Percentiles rank a stretch among this genome's conserved stretches.
Conservation (phyloP, 2,888 invertebrate species). For the Amblyteles armatorius region DNA sequence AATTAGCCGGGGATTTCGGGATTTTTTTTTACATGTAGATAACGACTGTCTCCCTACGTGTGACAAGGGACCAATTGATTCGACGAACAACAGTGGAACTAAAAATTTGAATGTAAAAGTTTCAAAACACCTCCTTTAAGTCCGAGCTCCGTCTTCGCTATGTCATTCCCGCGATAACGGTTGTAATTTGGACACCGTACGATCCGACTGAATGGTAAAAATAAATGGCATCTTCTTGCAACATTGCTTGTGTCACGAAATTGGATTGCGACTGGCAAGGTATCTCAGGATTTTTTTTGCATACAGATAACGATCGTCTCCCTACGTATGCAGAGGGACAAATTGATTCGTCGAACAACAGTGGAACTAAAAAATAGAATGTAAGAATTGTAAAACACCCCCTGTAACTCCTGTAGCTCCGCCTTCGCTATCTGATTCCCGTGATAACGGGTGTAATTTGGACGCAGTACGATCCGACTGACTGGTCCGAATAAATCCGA, state of each 20-base stretch:
- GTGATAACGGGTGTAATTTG: conserved; percentile 14
- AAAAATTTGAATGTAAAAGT: background rate
- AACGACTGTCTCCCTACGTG: too few relatives aligned
- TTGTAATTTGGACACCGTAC: conserved; percentile 1
- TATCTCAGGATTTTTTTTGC: too few relatives aligned
- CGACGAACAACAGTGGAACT: background rate
- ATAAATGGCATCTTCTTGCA: too few relatives aligned
- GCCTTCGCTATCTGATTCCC: background rate
- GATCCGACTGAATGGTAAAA: background rate
- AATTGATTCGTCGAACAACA: too few relatives aligned
- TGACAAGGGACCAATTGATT: too few relatives aligned
- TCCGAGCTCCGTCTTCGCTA: background rate
- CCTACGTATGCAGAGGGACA: too few relatives aligned
- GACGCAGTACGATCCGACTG: background rate
- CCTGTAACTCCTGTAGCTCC: background rate
- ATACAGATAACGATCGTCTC: too few relatives aligned
- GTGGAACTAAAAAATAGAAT: background rate
- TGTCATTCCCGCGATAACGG: background rate
- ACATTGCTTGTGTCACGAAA: too few relatives aligned
- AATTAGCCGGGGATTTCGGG: too few relatives aligned
- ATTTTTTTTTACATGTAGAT: too few relatives aligned
- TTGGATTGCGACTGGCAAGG: too few relatives aligned
- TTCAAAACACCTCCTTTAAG: too few relatives aligned
- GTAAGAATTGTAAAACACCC: background rate
- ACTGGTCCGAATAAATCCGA: conserved; percentile 13